phyloP scores from a whole-genome alignment of 2,113 vertebrate species.

The Tor tambroides region DNA sequence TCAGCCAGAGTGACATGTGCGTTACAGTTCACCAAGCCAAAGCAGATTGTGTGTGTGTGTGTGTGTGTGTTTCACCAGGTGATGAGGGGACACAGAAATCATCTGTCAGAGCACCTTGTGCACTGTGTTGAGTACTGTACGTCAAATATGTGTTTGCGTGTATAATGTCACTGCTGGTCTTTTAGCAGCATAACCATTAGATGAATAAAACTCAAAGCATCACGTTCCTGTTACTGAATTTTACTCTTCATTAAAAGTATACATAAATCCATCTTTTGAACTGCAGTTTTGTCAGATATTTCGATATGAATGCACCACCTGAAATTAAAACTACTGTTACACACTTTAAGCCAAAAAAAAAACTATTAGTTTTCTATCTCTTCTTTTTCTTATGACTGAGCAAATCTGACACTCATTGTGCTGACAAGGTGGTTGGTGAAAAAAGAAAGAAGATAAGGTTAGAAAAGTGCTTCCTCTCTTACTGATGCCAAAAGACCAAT shows the following conservation, averaged over 20 bases:
- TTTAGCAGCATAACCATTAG: neutral
- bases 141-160: neutral
- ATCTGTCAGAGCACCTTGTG: constrained; percentile 8
- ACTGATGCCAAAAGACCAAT: neutral
- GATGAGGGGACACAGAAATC: constrained; percentile 15
- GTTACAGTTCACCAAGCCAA: constrained; percentile 36
- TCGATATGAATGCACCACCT: neutral
- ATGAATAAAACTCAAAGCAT: neutral
- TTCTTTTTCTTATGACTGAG: neutral
- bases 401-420: constrained; percentile 16
- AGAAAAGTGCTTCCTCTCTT: neutral
- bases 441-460: constrained; percentile 1
- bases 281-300: neutral
- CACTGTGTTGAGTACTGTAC: neutral
- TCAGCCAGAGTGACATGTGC: constrained; percentile 25
- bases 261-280: neutral
- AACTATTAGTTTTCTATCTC: neutral
- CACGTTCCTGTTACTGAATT: neutral
- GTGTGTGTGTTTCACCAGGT: constrained; percentile 37
- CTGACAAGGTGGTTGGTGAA: neutral
- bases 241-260: neutral
- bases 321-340: neutral
- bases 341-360: neutral
- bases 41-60: constrained; percentile 20
- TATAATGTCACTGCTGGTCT: neutral